Conservation (phyloP, 2,113 vertebrate species). For the Cyanocitta stelleri region DNA sequence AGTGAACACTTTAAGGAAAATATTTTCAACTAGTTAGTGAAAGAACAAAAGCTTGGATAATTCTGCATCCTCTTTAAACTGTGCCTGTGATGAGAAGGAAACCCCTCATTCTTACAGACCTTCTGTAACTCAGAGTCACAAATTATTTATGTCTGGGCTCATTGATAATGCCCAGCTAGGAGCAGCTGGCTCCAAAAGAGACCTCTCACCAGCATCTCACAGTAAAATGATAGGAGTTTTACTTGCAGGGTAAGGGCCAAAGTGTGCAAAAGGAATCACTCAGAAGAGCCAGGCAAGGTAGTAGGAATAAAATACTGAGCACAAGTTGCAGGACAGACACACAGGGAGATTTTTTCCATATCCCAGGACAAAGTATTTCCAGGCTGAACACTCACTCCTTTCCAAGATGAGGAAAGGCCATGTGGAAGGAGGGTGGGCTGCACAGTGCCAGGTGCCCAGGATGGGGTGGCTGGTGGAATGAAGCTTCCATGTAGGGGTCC, state of each 20-base stretch:
- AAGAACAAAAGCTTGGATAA: not conserved
- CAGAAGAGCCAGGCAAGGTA: not conserved
- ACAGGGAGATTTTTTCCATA: not conserved
- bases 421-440: not conserved
- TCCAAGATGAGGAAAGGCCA: not conserved
- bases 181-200: not conserved
- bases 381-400: rapidly evolving
- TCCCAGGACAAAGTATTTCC: not conserved
- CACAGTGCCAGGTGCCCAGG: no score
- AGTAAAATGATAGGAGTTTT: not conserved
- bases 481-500: not conserved
- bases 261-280: not conserved
- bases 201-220: not conserved
- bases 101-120: not conserved
- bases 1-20: not conserved
- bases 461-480: not conserved
- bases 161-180: not conserved
- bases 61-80: not conserved
- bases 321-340: not conserved
- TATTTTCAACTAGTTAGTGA: not conserved
- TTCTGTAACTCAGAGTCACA: not conserved
- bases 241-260: not conserved
- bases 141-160: not conserved
- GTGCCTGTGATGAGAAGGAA: not conserved
- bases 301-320: not conserved